Conservation (phyloP, 2,113 vertebrate genomes). For the Gobius niger region DNA sequence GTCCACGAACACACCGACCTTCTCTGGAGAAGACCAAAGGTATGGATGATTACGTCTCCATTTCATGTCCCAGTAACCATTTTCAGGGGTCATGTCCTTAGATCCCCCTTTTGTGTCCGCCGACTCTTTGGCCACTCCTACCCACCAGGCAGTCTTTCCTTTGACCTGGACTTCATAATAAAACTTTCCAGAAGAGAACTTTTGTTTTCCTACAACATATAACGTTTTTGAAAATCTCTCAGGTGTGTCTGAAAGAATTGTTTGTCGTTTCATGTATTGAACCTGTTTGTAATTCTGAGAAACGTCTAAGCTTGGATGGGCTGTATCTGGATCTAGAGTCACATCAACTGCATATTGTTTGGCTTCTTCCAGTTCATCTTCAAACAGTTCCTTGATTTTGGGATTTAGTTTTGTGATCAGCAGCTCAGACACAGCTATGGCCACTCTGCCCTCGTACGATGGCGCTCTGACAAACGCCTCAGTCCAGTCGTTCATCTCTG, state of each 20-base stretch:
- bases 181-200: conserved; percentile 34
- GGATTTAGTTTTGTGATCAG: neutral
- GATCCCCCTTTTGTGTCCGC: conserved; percentile 11
- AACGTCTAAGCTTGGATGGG: conserved; percentile 17
- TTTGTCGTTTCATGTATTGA: neutral
- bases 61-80: conserved; percentile 22
- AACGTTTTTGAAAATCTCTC: neutral
- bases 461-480: neutral
- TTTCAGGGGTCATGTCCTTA: neutral
- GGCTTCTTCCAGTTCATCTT: conserved; percentile 14
- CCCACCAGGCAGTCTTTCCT: conserved; percentile 21
- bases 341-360: conserved; percentile 32
- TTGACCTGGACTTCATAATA: too few relatives aligned
- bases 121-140: conserved; percentile 33
- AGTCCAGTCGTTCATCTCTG: conserved; percentile 2
- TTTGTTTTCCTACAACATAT: conserved; percentile 32
- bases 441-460: conserved; percentile 7
- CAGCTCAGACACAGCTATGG: neutral
- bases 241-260: neutral
- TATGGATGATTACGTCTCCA: neutral
- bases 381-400: conserved; percentile 1
- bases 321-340: conserved; percentile 42
- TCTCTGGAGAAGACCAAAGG: too few relatives aligned
- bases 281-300: conserved; percentile 23
- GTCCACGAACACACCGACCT: too few relatives aligned